Percentiles rank a stretch among this genome's conserved stretches.
These are phyloP conservation scores for Rhyacichthys aspro DNA, from an alignment of 2,797 vertebrate species.

Conservation along the genomic window DNA sequence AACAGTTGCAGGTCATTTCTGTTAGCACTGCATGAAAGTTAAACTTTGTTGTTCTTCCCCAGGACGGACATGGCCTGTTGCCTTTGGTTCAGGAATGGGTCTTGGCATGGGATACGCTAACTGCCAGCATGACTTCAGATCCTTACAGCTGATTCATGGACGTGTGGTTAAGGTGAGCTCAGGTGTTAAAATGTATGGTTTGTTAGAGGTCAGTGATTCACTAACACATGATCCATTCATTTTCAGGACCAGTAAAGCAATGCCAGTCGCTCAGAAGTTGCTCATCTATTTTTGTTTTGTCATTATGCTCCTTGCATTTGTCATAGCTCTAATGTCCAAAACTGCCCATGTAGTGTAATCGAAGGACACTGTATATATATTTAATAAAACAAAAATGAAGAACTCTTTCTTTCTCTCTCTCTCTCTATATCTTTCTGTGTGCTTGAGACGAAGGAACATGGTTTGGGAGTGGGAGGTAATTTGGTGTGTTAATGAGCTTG, in stretches of 20 bases:
- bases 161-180: constrained; percentile 86
- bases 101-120: constrained; percentile 93
- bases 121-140: constrained; percentile 91
- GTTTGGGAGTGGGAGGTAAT: constrained; percentile 69
- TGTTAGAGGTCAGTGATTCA: constrained; percentile 14
- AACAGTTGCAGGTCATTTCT: constrained; percentile 10
- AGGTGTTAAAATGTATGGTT: constrained; percentile 6
- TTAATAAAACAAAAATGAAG: constrained; percentile 66
- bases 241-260: constrained; percentile 71
- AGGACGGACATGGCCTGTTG: constrained; percentile 91
- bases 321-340: constrained; percentile 26
- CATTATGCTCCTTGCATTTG: constrained; percentile 36
- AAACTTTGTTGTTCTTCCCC: constrained; percentile 25
- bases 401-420: constrained; percentile 13
- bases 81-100: constrained; percentile 88
- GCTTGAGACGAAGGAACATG: constrained; percentile 62
- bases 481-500: constrained; percentile 79
- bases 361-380: constrained; percentile 55
- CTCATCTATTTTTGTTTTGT: constrained; percentile 36
- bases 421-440: constrained; percentile 46
- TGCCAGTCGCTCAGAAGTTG: constrained; percentile 14
- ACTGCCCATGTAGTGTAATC: constrained; percentile 30
- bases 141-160: constrained; percentile 88
- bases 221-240: constrained; percentile 7
- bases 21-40: not conserved